phyloP scores from a whole-genome alignment of 2,113 vertebrate species.

The Apeltes quadracus region DNA sequence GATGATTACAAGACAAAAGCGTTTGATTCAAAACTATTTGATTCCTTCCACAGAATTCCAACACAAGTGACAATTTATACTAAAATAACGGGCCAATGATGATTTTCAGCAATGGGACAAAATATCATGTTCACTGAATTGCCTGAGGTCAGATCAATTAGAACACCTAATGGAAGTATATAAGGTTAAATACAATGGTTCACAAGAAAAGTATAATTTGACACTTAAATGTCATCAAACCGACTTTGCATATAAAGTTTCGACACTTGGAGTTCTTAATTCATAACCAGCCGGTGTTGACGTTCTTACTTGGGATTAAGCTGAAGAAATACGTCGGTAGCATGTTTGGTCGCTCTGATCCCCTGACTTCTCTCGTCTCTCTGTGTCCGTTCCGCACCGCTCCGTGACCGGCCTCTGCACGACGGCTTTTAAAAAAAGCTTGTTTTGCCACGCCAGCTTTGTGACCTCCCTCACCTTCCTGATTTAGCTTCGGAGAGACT shows the following conservation, averaged over 20 bases:
- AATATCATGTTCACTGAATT: not conserved
- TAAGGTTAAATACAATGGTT: not conserved
- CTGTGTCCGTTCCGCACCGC: conserved; percentile 35
- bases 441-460: conserved; percentile 64
- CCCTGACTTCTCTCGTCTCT: conserved; percentile 14
- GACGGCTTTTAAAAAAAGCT: conserved; percentile 56
- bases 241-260: not conserved
- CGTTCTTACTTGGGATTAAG: not conserved
- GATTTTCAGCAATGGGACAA: not conserved
- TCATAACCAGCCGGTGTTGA: conserved; percentile 31
- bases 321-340: not conserved
- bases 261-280: conserved; percentile 31
- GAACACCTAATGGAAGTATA: not conserved
- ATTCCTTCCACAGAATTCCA: not conserved
- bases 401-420: conserved; percentile 47
- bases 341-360: not conserved
- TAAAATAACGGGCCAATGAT: conserved; percentile 4
- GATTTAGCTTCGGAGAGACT: conserved; percentile 53
- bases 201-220: accelerated
- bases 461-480: conserved; percentile 59
- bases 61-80: not conserved
- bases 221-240: not conserved
- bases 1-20: conserved; percentile 32
- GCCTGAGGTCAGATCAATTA: not conserved
- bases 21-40: conserved; percentile 13